phyloP scores from a whole-genome alignment of 1,140 invertebrate species.

The Chelonus insularis region DNA sequence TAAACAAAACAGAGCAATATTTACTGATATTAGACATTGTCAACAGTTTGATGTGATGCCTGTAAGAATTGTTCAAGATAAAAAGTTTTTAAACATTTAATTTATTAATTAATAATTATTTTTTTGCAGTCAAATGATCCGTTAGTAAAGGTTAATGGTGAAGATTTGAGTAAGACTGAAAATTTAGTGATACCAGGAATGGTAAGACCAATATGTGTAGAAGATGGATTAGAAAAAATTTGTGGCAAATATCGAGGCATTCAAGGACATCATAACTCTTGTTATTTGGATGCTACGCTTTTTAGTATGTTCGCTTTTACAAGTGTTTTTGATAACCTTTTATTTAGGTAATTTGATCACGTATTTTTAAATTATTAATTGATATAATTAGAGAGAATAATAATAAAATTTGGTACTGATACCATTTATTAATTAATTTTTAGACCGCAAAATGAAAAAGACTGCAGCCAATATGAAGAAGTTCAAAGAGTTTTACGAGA shows the following conservation, averaged over 20 bases:
- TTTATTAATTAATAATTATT: slow-evolving; percentile 33
- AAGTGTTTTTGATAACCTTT: slow-evolving; percentile 86
- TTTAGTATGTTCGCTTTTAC: slow-evolving; percentile 98
- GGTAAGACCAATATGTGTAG: slow-evolving; percentile 73
- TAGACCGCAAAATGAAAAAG: slow-evolving; percentile 66
- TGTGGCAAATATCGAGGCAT: slow-evolving; percentile 85
- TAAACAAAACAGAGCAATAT: slow-evolving; percentile 71
- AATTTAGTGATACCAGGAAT: slow-evolving; percentile 79
- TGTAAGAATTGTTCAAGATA: too few relatives aligned
- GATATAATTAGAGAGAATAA: not conserved
- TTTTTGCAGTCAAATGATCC: slow-evolving; percentile 27
- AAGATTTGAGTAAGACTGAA: slow-evolving; percentile 66
- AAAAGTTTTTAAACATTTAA: slow-evolving; percentile 48
- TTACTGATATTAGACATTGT: slow-evolving; percentile 77
- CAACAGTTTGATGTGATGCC: too few relatives aligned
- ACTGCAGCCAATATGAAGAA: slow-evolving; percentile 83
- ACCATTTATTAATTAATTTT: slow-evolving; percentile 45
- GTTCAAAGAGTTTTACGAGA: slow-evolving; percentile 88
- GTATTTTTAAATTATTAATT: slow-evolving; percentile 32
- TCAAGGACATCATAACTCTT: slow-evolving; percentile 97
- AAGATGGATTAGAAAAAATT: slow-evolving; percentile 68
- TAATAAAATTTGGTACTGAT: not conserved
- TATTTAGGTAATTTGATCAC: slow-evolving; percentile 86
- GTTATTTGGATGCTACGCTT: slow-evolving; percentile 94
- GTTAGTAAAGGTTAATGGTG: slow-evolving; percentile 25